Evolutionary conservation across 2,797 vertebrate species (phyloP).

Genomic region (Leuciscus waleckii): DNA sequence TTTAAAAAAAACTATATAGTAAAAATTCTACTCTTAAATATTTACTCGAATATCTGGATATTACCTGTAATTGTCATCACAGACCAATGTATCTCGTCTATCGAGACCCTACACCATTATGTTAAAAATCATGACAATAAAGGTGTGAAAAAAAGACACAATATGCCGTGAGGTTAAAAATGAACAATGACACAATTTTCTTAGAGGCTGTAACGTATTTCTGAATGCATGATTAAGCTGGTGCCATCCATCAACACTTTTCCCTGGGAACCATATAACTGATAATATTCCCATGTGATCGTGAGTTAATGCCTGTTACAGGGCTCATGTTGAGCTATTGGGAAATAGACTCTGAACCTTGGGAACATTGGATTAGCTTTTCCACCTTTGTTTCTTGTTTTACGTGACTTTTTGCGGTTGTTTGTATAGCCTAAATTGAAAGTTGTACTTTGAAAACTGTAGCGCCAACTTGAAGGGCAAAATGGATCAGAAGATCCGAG

Average conservation of each 20-base stretch:
- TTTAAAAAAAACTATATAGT: too few relatives aligned
- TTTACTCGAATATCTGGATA: not conserved
- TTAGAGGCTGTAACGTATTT: slow-evolving; percentile 59
- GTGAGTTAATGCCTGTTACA: slow-evolving; percentile 60
- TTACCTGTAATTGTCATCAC: not conserved
- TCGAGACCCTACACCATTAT: not conserved
- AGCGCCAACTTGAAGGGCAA: not conserved
- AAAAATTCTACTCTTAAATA: too few relatives aligned
- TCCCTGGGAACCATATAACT: slow-evolving; percentile 61
- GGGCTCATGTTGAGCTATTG: slow-evolving; percentile 59
- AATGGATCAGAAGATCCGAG: slow-evolving; percentile 45
- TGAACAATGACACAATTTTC: slow-evolving; percentile 61
- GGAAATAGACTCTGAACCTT: slow-evolving; percentile 30
- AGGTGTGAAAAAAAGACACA: not conserved
- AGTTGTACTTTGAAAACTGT: slow-evolving; percentile 10
- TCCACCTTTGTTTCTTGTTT: slow-evolving; percentile 27
- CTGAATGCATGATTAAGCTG: slow-evolving; percentile 63
- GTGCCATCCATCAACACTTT: slow-evolving; percentile 70
- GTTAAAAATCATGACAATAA: not conserved
- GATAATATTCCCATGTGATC: slow-evolving; percentile 69
- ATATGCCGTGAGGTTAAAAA: slow-evolving; percentile 44
- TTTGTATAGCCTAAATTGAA: slow-evolving; percentile 49
- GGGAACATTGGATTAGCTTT: slow-evolving; percentile 32
- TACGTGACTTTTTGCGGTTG: not conserved
- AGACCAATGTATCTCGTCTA: not conserved